A percentile compares a stretch with the other conserved stretches of the same genome.
phyloP scores from a whole-genome alignment of 2,113 vertebrate genomes.

The Tretioscincus oriximinensis region DNA sequence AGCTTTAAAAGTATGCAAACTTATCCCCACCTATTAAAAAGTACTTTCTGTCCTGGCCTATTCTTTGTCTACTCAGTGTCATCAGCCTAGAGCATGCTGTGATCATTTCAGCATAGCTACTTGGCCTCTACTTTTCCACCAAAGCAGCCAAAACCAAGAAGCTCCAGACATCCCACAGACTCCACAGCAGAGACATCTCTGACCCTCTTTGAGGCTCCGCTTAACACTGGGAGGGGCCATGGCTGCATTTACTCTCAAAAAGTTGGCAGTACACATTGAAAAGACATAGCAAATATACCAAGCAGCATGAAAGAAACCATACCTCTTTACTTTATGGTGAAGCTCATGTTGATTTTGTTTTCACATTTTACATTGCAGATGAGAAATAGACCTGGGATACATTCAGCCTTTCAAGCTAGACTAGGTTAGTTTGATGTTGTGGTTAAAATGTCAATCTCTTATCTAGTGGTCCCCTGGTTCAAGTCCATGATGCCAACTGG shows the following conservation, averaged over 20 bases:
- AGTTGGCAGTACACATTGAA: not conserved
- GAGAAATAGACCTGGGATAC: too few species aligned
- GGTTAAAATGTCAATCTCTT: too few species aligned
- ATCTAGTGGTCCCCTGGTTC: too few species aligned
- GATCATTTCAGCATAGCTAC: not conserved
- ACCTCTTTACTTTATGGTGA: not conserved
- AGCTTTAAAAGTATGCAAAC: not conserved
- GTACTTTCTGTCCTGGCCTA: not conserved
- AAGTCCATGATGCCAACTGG: too few species aligned
- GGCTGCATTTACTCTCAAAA: not conserved
- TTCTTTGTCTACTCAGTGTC: not conserved
- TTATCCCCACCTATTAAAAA: not conserved
- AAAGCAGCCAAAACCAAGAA: not conserved
- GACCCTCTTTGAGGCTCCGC: too few species aligned
- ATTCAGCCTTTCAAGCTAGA: too few species aligned
- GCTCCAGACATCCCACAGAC: not conserved
- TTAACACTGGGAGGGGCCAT: not conserved
- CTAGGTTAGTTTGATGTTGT: too few species aligned
- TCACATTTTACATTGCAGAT: too few species aligned
- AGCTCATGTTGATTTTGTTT: not conserved
- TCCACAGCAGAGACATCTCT: constrained; percentile 1
- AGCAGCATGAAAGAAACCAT: not conserved
- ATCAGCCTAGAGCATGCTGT: not conserved
- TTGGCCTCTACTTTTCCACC: not conserved
- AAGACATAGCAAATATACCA: too few species aligned